phyloP scores from a whole-genome alignment of 2,113 vertebrate genomes.

The Bubo scandiacus region DNA sequence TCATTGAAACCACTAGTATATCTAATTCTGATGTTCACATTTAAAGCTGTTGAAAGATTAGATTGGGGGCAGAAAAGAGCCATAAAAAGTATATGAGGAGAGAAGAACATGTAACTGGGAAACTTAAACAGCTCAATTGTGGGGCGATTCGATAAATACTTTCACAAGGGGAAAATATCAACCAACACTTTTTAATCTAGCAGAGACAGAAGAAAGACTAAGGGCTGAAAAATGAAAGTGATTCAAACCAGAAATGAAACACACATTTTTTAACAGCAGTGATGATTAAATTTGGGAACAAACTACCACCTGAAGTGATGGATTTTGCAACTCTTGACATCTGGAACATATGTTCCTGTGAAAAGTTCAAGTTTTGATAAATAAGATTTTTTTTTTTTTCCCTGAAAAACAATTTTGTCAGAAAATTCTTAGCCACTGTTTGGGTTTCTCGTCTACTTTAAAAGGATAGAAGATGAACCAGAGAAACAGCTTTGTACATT shows the following conservation, averaged over 20 bases:
- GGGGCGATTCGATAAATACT: constrained; percentile 31
- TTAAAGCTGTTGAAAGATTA: constrained; percentile 15
- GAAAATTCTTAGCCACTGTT: constrained; percentile 12
- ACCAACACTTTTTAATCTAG: constrained; percentile 57
- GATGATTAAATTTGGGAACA: constrained; percentile 68
- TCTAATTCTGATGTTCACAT: not conserved
- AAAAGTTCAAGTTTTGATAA: constrained; percentile 66
- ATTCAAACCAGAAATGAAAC: constrained; percentile 68
- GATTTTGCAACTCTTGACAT: constrained; percentile 60
- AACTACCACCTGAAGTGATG: constrained; percentile 65
- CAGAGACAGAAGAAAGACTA: constrained; percentile 58
- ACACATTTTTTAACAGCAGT: constrained; percentile 58
- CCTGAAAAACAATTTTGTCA: constrained; percentile 37
- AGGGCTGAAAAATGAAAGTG: constrained; percentile 64
- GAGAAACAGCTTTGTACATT: not conserved
- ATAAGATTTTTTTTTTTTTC: constrained; percentile 11
- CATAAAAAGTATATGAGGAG: constrained; percentile 51
- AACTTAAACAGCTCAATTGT: constrained; percentile 58
- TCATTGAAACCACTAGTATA: not conserved
- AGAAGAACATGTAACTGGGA: constrained; percentile 8
- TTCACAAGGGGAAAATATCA: constrained; percentile 67
- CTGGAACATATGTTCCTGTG: constrained; percentile 35
- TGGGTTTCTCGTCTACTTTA: not conserved
- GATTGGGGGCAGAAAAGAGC: constrained; percentile 44
- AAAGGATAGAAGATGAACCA: not conserved